These are phyloP conservation scores for Chloebia gouldiae DNA, from an alignment of 2,113 vertebrate species.

Conservation along the genomic window DNA sequence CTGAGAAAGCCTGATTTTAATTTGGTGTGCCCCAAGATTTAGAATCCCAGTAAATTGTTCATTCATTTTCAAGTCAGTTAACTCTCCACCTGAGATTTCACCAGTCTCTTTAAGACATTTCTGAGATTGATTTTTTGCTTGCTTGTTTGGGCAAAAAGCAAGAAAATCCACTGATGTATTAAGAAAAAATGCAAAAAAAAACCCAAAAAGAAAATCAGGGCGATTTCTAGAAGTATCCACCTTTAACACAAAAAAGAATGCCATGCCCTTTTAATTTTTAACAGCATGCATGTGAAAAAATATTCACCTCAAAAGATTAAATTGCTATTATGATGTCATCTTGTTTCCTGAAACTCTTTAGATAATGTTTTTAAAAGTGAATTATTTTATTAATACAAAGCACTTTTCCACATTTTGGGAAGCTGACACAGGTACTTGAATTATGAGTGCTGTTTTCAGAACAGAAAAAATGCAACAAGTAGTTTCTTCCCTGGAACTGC, in stretches of 20 bases:
- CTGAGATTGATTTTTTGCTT: background rate
- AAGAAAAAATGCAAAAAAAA: background rate
- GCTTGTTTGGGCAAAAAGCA: background rate
- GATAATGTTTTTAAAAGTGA: conserved; percentile 5
- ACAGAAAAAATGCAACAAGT: background rate
- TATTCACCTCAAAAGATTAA: background rate
- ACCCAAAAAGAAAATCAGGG: background rate
- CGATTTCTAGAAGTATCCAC: background rate
- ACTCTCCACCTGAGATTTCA: background rate
- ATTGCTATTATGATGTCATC: background rate
- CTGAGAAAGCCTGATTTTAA: background rate
- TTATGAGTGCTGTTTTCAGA: conserved; percentile 6
- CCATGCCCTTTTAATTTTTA: background rate
- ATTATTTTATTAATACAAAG: background rate
- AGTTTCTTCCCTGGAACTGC: background rate
- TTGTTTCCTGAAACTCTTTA: background rate
- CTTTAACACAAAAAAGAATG: background rate
- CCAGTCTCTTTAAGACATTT: background rate
- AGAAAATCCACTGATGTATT: background rate
- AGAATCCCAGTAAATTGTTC: background rate
- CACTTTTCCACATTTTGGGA: conserved; percentile 1
- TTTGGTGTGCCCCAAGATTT: background rate
- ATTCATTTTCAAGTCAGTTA: background rate
- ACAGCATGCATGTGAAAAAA: background rate
- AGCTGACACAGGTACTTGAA: background rate